Evolutionary conservation across 2,113 vertebrate genomes (phyloP).

Genomic region (Hypomesus transpacificus): DNA sequence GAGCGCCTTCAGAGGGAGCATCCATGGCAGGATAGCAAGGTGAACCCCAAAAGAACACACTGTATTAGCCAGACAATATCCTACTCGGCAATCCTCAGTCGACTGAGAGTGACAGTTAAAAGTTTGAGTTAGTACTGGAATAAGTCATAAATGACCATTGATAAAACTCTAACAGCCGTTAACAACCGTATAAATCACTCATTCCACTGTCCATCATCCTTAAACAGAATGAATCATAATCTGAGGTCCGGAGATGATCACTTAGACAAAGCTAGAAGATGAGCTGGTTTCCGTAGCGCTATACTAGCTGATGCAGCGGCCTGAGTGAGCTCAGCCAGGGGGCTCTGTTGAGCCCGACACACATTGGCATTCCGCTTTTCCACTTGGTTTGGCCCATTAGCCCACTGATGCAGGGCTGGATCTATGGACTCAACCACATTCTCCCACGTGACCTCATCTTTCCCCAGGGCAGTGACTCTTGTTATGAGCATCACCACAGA

Average conservation of each 20-base stretch:
- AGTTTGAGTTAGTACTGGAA: no score
- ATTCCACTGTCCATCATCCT: slow-evolving; percentile 20
- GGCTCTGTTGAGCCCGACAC: slow-evolving; percentile 42
- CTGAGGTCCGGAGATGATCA: slow-evolving; percentile 11
- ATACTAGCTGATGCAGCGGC: slow-evolving; percentile 36
- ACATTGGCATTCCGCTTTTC: slow-evolving; percentile 57
- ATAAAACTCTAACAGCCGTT: no score
- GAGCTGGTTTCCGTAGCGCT: slow-evolving; percentile 28
- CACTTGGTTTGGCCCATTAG: slow-evolving; percentile 45
- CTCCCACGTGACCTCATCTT: slow-evolving; percentile 30
- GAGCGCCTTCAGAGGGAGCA: slow-evolving; percentile 92
- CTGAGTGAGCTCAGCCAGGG: slow-evolving; percentile 28
- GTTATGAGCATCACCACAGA: neutral
- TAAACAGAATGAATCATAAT: neutral
- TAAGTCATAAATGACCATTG: no score
- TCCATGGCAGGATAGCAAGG: slow-evolving; percentile 93
- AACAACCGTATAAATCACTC: neutral
- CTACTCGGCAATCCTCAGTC: no score
- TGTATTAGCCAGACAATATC: neutral
- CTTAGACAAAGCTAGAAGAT: slow-evolving; percentile 17
- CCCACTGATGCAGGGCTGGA: slow-evolving; percentile 24
- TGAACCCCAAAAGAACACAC: slow-evolving; percentile 63
- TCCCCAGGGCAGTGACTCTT: slow-evolving; percentile 4
- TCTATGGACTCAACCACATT: slow-evolving; percentile 30
- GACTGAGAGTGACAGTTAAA: no score